Percentiles rank a stretch among this genome's conserved stretches.
Evolutionary conservation across 2,797 vertebrate species (phyloP).

Genomic region (Catamblyrhynchus diadema): DNA sequence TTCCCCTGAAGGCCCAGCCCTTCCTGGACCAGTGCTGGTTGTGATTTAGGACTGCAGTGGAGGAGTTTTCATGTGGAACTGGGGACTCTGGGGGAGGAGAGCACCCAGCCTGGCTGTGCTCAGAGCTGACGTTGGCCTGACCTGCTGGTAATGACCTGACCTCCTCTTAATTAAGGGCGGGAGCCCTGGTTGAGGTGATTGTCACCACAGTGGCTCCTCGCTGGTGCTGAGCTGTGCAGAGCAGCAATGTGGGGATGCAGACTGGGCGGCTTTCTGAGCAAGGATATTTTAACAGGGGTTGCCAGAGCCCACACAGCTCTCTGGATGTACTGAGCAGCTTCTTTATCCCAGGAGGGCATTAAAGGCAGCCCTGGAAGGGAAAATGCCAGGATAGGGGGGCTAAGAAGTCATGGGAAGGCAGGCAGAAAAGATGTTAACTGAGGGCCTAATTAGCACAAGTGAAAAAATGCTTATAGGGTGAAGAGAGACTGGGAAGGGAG

Average conservation of each 20-base stretch:
- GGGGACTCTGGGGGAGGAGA: not conserved
- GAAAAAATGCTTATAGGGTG: not conserved
- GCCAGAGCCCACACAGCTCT: not conserved
- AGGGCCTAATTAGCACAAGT: not conserved
- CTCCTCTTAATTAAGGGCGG: not conserved
- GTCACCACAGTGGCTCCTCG: not conserved
- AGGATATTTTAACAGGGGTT: not conserved
- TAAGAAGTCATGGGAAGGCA: not conserved
- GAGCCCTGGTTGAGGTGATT: not conserved
- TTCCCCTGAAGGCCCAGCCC: not conserved
- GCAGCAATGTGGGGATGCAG: not conserved
- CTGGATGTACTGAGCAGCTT: not conserved
- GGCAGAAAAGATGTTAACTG: not conserved
- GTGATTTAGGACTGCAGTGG: not conserved
- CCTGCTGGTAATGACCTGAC: not conserved
- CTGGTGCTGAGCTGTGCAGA: not conserved
- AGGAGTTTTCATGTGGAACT: not conserved
- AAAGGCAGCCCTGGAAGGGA: not conserved
- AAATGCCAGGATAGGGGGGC: not conserved
- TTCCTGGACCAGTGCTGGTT: rapidly evolving
- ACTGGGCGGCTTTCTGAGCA: not conserved
- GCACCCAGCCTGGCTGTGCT: rapidly evolving
- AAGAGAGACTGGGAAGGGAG: not conserved
- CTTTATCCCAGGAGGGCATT: not conserved
- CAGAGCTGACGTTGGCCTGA: not conserved